A percentile compares a stretch with the other conserved stretches of the same genome.
Conservation (phyloP, 2,797 vertebrate genomes). For the Mionectes olivaceus region DNA sequence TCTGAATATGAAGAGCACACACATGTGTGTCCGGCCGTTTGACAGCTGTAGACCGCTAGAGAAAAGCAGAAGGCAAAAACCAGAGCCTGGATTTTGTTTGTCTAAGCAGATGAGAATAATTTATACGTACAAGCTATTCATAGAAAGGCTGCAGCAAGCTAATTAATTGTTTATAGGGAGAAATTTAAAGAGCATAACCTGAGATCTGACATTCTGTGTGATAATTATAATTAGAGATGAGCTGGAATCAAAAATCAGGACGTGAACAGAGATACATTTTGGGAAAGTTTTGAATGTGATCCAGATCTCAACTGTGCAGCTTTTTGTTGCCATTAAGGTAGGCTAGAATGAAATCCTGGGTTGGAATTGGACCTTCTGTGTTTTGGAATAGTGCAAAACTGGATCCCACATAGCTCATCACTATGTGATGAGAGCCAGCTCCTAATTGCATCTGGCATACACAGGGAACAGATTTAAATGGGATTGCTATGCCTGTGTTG, state of each 20-base stretch:
- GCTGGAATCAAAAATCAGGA: conserved; percentile 41
- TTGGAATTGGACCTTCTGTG: background rate
- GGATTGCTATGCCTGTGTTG: background rate
- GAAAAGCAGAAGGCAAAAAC: conserved; percentile 35
- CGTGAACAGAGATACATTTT: conserved; percentile 11
- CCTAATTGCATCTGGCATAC: background rate
- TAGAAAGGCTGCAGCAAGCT: conserved; percentile 36
- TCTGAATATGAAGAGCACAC: background rate
- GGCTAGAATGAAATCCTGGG: background rate
- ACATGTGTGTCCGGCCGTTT: background rate
- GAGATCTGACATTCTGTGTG: conserved; percentile 47
- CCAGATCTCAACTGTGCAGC: conserved; percentile 13
- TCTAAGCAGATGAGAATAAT: conserved; percentile 52
- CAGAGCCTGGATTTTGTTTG: conserved; percentile 42
- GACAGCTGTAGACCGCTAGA: conserved; percentile 41
- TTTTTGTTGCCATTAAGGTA: background rate
- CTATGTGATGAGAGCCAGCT: background rate
- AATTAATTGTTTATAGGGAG: conserved; percentile 71
- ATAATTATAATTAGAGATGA: conserved; percentile 59
- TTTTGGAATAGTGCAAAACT: background rate
- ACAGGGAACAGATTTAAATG: background rate
- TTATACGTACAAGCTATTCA: conserved; percentile 48
- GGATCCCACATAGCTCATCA: too few species aligned
- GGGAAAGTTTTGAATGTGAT: conserved; percentile 24
- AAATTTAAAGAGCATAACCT: conserved; percentile 67